A percentile compares a stretch with the other conserved stretches of the same genome.
Evolutionary conservation across 2,113 vertebrate genomes (phyloP).

Genomic region (Grammomys surdaster): DNA sequence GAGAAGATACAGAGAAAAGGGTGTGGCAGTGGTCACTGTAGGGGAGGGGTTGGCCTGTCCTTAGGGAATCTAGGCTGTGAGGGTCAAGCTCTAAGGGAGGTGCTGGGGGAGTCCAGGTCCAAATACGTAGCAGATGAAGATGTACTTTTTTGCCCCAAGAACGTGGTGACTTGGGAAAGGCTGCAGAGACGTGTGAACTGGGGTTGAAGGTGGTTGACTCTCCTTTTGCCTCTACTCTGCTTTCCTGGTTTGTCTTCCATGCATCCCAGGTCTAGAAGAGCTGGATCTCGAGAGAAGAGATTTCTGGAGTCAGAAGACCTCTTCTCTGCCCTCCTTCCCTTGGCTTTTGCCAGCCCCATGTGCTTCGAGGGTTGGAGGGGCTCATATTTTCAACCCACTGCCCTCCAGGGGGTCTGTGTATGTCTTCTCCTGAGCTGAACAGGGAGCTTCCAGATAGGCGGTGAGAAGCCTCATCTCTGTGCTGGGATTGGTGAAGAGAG

Average conservation of each 20-base stretch:
- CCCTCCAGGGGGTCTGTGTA: too few species aligned
- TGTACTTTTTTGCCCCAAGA: not conserved
- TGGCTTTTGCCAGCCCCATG: not conserved
- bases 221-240: not conserved
- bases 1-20: not conserved
- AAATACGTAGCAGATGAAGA: not conserved
- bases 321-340: not conserved
- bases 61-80: not conserved
- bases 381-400: not conserved
- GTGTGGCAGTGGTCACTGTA: not conserved
- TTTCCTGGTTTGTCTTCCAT: not conserved
- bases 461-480: not conserved
- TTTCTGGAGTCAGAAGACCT: not conserved
- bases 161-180: not conserved
- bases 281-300: not conserved
- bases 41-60: not conserved
- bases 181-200: not conserved
- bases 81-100: not conserved
- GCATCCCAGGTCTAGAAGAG: not conserved
- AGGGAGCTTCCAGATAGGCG: not conserved
- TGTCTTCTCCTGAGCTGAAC: not conserved
- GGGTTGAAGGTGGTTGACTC: not conserved
- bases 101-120: not conserved
- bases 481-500: not conserved
- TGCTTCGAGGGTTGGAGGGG: not conserved